Base-by-base conservation (phyloP, 2,888 invertebrate genomes). In the Phyllotreta cruciferae region DNA sequence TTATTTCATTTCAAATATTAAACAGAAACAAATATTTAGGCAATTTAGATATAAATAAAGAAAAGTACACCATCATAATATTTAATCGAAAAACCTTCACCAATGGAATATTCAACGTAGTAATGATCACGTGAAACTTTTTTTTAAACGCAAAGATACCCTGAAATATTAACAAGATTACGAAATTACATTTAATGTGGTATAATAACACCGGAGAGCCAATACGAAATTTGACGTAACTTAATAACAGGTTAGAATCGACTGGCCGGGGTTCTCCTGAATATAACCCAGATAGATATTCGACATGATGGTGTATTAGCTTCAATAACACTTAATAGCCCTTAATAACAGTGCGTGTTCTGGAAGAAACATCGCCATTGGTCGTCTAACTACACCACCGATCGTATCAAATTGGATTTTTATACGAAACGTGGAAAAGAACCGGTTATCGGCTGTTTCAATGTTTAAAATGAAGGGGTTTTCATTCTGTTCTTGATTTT, bases 311-410 rank as follows among this genome's bases (percentile, higher is more conserved):
- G 78, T 77, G 78, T 80, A 80, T 80, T 80, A 80, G 77, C 80
- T 78, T 78, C 80, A 80, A 81, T 81, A 81, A 80, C 75, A 80
- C 78, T 78, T 81, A 81, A 81, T 81, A 80, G 80, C 77, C 79
- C 80, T 71, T 81, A 81, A 81, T 81, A 80, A 81, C 72, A 80
- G 81, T 80, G 79, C 80, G 81, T 80, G 81, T 70, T 71, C 69
- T 66, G 69, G 64, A 69, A 73, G 67, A 71, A 73, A 69, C 73
- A 77, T 76, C 75, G 47, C 77, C 77, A 80, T 80, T 81, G 80
- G 81, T 72, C 75, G 73, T 63, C 63, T 67, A 68, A 37, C 42
- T 42, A 44, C 52, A 53, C 6, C 60, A 70, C 77, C 77, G 79
- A 80, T 81, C 80, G 78, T 79, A 81, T 80, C 80, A 79, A 79